Evolutionary conservation across 2,888 invertebrate genomes (phyloP).

Genomic region (Drosophila emarginata): DNA sequence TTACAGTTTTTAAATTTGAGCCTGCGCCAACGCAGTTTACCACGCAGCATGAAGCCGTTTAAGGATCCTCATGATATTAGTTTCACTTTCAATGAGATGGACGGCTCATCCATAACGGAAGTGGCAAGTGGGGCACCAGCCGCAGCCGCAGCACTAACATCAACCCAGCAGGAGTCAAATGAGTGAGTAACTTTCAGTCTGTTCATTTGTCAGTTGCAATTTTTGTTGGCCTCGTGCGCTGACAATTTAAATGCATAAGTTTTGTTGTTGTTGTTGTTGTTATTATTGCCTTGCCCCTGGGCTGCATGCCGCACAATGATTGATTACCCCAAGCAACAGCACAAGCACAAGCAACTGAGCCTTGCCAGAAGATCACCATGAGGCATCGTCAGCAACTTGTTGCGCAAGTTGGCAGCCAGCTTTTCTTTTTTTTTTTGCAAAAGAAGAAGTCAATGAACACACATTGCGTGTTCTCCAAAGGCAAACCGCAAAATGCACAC

Average conservation of each 20-base stretch:
- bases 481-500: slow-evolving; percentile 55
- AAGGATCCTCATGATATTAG: slow-evolving; percentile 80
- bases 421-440: background rate
- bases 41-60: slow-evolving; percentile 80
- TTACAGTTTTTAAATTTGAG: slow-evolving; percentile 81
- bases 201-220: slow-evolving; percentile 77
- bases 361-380: slow-evolving; percentile 27
- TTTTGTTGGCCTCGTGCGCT: slow-evolving; percentile 51
- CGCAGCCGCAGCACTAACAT: slow-evolving; percentile 15
- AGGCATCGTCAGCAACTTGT: slow-evolving; percentile 43
- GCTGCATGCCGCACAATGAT: slow-evolving; percentile 60
- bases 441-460: slow-evolving; percentile 76
- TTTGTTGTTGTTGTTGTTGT: slow-evolving; percentile 25
- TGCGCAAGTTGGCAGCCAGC: slow-evolving; percentile 30
- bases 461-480: slow-evolving; percentile 66
- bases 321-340: slow-evolving; percentile 60
- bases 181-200: slow-evolving; percentile 71
- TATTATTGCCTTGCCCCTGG: slow-evolving; percentile 19
- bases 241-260: slow-evolving; percentile 79
- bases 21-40: slow-evolving; percentile 80
- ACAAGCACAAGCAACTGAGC: background rate
- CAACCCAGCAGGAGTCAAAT: slow-evolving; percentile 71
- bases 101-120: slow-evolving; percentile 42
- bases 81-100: slow-evolving; percentile 81
- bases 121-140: slow-evolving; percentile 24